A percentile compares a stretch with the other conserved stretches of the same genome.
Evolutionary conservation across 2,113 vertebrate species (phyloP).

Genomic region (Paedocypris sp.): DNA sequence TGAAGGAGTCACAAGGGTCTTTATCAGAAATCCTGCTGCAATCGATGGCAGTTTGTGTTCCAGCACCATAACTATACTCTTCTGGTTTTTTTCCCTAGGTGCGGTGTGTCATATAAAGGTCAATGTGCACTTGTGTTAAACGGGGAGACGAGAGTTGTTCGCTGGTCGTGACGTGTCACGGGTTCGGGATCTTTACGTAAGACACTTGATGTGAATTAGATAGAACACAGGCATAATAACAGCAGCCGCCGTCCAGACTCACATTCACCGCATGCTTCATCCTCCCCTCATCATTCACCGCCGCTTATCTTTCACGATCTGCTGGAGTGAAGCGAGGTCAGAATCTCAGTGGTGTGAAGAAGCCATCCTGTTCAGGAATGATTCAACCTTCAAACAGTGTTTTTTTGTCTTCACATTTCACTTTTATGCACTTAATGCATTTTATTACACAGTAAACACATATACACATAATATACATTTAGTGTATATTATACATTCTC

Average conservation of each 20-base stretch:
- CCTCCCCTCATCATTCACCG: background rate
- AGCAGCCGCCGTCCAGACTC: background rate
- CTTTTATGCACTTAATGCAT: too few species aligned
- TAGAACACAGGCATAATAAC: background rate
- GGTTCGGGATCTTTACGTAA: background rate
- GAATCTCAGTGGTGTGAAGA: background rate
- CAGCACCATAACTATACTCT: too few species aligned
- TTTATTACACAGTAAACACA: too few species aligned
- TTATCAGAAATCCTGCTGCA: too few species aligned
- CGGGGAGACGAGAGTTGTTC: background rate
- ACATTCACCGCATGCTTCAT: background rate
- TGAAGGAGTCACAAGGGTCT: too few species aligned
- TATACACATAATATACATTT: too few species aligned
- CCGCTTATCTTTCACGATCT: background rate
- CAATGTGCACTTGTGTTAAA: conserved; percentile 8
- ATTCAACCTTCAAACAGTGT: background rate
- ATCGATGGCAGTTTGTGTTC: too few species aligned
- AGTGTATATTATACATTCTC: too few species aligned
- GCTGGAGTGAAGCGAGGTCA: background rate
- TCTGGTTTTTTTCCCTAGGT: too few species aligned
- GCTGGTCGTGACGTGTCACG: background rate
- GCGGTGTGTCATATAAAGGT: background rate
- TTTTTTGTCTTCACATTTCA: background rate
- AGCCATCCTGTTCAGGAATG: background rate
- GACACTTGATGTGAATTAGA: conserved; percentile 4